These are phyloP conservation scores for Formica exsecta DNA, from an alignment of 1,140 invertebrate species.

Conservation along the genomic window DNA sequence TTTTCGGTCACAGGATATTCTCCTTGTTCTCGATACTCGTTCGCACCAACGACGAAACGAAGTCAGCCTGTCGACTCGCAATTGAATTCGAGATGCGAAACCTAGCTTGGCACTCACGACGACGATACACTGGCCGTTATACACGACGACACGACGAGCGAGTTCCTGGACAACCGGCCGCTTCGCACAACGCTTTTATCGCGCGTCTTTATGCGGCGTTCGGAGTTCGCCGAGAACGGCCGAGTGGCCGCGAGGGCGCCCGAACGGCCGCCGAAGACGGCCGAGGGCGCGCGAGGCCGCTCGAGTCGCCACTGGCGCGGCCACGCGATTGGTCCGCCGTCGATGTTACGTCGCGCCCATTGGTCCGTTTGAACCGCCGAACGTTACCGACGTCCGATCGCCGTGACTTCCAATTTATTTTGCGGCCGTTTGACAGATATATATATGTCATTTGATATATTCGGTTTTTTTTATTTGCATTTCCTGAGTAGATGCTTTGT, in stretches of 20 bases:
- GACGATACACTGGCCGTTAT: not conserved
- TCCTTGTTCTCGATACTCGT: not conserved
- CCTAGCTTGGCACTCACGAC: not conserved
- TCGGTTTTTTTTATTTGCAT: not conserved
- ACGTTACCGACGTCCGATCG: not conserved
- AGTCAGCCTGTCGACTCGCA: not conserved
- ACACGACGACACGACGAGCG: not conserved
- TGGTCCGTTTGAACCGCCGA: conserved; percentile 30
- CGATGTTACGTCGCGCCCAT: not conserved
- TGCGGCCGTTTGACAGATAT: not conserved
- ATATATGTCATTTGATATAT: not conserved
- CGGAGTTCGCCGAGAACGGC: not conserved
- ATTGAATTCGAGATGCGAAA: not conserved
- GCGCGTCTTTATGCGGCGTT: conserved; percentile 47
- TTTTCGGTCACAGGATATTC: not conserved
- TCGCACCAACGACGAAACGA: not conserved
- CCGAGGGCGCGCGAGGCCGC: not conserved
- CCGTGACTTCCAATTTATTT: not conserved
- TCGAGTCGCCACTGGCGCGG: not conserved
- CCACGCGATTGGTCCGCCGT: not conserved
- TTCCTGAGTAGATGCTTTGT: not conserved
- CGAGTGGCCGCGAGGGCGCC: not conserved
- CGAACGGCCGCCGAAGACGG: not conserved
- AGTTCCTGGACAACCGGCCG: conserved; percentile 26
- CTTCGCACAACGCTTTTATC: conserved; percentile 54